Evolutionary conservation across 1,140 invertebrate genomes (phyloP).

Genomic region (Atta cephalotes): DNA sequence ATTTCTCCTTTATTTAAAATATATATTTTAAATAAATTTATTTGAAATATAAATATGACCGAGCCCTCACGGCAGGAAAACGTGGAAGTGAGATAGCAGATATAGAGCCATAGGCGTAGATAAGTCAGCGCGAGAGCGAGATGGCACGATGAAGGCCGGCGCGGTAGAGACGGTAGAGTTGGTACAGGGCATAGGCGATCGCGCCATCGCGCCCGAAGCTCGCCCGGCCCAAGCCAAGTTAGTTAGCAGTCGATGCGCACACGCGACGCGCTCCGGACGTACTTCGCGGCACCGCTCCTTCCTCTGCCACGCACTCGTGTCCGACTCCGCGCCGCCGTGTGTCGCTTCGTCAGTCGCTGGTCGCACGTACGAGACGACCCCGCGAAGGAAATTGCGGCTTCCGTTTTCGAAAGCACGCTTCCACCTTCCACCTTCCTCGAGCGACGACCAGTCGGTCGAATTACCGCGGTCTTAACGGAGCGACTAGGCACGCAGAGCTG

Average conservation of each 20-base stretch:
- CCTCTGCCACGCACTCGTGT: slow-evolving; percentile 3
- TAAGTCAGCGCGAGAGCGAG: slow-evolving; percentile 63
- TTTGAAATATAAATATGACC: no score
- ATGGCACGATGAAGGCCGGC: neutral
- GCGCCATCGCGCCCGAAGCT: slow-evolving; percentile 76
- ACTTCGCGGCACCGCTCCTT: slow-evolving; percentile 50
- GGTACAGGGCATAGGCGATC: slow-evolving; percentile 38
- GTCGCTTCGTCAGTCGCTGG: neutral
- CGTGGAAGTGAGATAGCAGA: slow-evolving; percentile 30
- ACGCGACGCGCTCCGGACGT: slow-evolving; percentile 83
- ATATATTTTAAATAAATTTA: no score
- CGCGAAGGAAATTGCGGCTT: slow-evolving; percentile 66
- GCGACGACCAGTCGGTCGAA: neutral
- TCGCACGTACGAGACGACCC: slow-evolving; percentile 59
- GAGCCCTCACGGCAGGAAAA: no score
- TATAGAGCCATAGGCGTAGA: slow-evolving; percentile 63
- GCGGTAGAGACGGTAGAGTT: neutral
- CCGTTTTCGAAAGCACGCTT: slow-evolving; percentile 57
- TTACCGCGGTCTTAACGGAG: neutral
- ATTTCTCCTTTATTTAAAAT: no score
- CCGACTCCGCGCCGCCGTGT: neutral
- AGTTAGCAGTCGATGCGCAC: slow-evolving; percentile 86
- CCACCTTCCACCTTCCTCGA: neutral
- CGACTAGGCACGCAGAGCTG: neutral
- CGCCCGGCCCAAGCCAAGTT: slow-evolving; percentile 80